phyloP scores from a whole-genome alignment of 2,888 invertebrate genomes.

The Lapara coniferarum region DNA sequence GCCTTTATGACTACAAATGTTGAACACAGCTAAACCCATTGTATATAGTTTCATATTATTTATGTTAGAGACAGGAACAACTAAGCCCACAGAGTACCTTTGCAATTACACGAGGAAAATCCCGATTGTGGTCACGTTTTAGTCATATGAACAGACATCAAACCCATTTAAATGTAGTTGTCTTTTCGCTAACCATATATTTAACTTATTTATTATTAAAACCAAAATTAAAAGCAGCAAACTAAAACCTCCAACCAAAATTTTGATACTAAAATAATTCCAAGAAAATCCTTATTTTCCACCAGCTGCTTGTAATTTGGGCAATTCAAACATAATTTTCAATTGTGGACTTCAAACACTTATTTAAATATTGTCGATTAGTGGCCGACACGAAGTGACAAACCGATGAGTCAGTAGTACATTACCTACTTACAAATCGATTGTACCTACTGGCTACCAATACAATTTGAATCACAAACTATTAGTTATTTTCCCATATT shows the following conservation, averaged over 20 bases:
- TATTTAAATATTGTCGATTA: slow-evolving; percentile 9
- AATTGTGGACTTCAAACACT: neutral
- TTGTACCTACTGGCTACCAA: slow-evolving; percentile 4
- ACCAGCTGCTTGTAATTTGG: neutral
- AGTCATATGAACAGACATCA: too few species aligned
- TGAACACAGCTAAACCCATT: too few species aligned
- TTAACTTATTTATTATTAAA: too few species aligned
- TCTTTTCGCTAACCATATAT: neutral
- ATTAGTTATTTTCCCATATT: neutral
- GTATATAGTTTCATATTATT: too few species aligned
- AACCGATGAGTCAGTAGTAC: slow-evolving; percentile 1
- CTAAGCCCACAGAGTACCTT: too few species aligned
- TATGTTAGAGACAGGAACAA: too few species aligned
- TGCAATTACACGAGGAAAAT: neutral
- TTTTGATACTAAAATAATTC: neutral
- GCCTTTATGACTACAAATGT: too few species aligned
- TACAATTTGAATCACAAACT: neutral
- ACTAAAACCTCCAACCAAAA: too few species aligned
- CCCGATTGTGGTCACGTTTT: neutral
- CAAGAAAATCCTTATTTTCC: neutral
- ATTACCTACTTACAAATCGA: slow-evolving; percentile 17
- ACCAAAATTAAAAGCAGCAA: too few species aligned
- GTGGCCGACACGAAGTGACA: slow-evolving; percentile 6
- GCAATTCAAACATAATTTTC: neutral
- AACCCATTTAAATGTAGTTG: neutral